phyloP scores from a whole-genome alignment of 2,888 invertebrate species.

The Brachypalpus laphriformis region DNA sequence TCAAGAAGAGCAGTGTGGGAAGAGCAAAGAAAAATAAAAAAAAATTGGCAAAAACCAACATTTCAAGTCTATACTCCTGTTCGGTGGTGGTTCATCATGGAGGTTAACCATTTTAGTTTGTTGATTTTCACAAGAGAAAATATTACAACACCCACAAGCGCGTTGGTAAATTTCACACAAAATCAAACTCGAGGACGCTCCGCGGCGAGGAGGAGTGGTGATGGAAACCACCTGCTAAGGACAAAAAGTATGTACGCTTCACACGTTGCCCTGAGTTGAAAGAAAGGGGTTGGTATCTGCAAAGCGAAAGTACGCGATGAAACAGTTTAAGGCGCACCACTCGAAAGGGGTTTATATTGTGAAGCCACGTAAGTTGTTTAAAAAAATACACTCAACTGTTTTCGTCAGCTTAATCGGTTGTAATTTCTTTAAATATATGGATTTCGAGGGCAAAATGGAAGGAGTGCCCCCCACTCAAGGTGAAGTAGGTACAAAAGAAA shows the following conservation, averaged over 20 bases:
- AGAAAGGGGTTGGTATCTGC: neutral
- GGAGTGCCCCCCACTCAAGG: neutral
- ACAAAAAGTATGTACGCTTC: neutral
- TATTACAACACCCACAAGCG: slow-evolving; percentile 34
- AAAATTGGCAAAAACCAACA: slow-evolving; percentile 12
- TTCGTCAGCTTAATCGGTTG: slow-evolving; percentile 31
- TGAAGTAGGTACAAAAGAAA: neutral
- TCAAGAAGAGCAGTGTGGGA: too few species aligned
- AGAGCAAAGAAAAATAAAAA: neutral
- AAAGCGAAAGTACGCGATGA: neutral
- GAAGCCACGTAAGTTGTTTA: slow-evolving; percentile 20
- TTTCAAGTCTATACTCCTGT: slow-evolving; percentile 2
- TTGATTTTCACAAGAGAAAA: slow-evolving; percentile 49
- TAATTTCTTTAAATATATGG: slow-evolving; percentile 21
- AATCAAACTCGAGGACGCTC: slow-evolving; percentile 34
- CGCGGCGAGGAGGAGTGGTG: neutral
- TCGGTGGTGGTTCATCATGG: slow-evolving; percentile 30
- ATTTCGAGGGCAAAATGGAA: neutral
- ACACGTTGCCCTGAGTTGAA: slow-evolving; percentile 2
- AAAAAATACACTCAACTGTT: slow-evolving; percentile 19
- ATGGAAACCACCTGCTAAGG: slow-evolving; percentile 29
- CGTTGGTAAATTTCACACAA: slow-evolving; percentile 47
- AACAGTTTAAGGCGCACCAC: slow-evolving; percentile 11
- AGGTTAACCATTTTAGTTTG: slow-evolving; percentile 65
- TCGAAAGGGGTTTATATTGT: neutral